These are phyloP conservation scores for Capreolus pygargus DNA, from an alignment of 2,113 vertebrate species.

Conservation along the genomic window DNA sequence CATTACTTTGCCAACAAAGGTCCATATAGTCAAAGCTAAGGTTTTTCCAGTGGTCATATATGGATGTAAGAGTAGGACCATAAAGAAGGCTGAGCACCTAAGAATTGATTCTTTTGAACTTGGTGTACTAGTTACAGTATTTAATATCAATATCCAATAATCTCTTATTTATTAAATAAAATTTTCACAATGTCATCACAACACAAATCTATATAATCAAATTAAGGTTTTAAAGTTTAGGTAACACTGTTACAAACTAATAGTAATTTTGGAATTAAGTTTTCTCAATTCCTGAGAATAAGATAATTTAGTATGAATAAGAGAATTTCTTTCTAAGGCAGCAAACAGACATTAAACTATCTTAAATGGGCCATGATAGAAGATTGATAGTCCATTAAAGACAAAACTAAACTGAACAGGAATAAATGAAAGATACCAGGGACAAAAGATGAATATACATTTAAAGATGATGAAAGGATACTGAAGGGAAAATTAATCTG, in stretches of 20 bases:
- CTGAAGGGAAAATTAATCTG: neutral
- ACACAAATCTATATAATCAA: neutral
- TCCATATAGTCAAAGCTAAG: neutral
- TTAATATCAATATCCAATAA: conserved; percentile 24
- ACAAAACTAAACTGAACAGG: neutral
- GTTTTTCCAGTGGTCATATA: neutral
- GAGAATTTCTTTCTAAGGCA: conserved; percentile 17
- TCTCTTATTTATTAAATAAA: conserved; percentile 21
- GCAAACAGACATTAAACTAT: neutral
- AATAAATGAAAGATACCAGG: conserved; percentile 40
- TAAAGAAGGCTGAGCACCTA: neutral
- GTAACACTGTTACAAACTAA: neutral
- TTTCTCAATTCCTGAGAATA: conserved; percentile 26
- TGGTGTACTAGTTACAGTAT: neutral
- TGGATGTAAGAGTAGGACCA: neutral
- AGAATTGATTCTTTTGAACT: neutral
- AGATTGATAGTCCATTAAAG: neutral
- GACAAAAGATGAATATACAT: conserved; percentile 7
- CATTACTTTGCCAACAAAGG: neutral
- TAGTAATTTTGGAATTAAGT: conserved; percentile 37
- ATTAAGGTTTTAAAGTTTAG: neutral
- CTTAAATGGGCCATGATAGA: neutral
- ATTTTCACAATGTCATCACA: neutral
- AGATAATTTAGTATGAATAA: neutral
- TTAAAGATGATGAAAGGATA: conserved; percentile 27